Base-by-base conservation (phyloP, 2,113 vertebrate genomes). In the Galeopterus variegatus region DNA sequence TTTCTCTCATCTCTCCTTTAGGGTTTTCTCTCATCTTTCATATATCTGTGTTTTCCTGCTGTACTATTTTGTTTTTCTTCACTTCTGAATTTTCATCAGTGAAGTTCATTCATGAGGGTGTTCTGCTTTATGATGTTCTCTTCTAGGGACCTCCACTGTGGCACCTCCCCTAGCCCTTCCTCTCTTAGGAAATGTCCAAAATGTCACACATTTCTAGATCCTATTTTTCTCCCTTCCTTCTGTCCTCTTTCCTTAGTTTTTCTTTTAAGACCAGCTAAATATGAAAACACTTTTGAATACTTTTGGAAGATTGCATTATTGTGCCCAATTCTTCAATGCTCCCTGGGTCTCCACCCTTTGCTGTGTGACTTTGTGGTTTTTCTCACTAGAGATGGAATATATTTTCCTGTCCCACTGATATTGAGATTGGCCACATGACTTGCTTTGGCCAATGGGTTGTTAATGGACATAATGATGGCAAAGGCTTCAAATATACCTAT, bases 231-330 rank as follows among this genome's bases (percentile, higher is more conserved):
- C 13, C 4, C 14, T 92, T 92, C 6, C n/a, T 84, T 65, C 19
- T 80, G 8, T 64, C 10, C 31, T 87, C 8, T 93, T 87, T 58
- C 56, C 19, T 64, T 88, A 52, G 33, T 72, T 19, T 19, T 92
- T 54, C 41, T 86, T 72, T 95, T 79, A 86, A 93, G 69, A 56
- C 62, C n/a, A 65, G 50, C 23, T 79, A 69, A 80, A 70, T 87
- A 33, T 76, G 45, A 82, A 69, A 81, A 65, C 28, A 79, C 41
- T 41, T 41, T 41, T 41, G 41, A 41, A 41, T 84, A 92, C 48
- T 28, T 93, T 89, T 70, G 88, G 52, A 88, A 77, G 64, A 85
- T 72, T 88, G 33, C 7, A 31, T 31, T 80, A 52, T 73, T 92
- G 56, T 84, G 67, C 4, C 33, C n/a, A 67, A 15, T 80, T 92